Evolutionary conservation across 2,888 invertebrate species (phyloP).

Genomic region (Phengaris arion): DNA sequence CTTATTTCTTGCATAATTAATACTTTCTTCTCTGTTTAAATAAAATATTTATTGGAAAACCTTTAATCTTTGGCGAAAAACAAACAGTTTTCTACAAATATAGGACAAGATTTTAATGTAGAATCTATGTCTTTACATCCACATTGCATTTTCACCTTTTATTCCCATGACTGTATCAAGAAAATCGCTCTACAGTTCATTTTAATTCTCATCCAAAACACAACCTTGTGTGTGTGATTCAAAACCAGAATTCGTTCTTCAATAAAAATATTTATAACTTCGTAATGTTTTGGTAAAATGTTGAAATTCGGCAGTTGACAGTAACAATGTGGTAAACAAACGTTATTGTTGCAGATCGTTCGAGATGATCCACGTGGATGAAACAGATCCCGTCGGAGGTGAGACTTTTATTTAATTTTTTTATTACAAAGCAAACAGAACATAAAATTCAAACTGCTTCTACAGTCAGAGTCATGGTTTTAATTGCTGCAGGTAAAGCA

Average conservation of each 20-base stretch:
- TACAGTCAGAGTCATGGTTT: too few relatives aligned
- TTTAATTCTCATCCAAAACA: neutral
- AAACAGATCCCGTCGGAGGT: conserved; percentile 94
- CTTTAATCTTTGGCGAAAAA: too few relatives aligned
- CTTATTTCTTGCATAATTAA: conserved; percentile 22
- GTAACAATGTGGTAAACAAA: conserved; percentile 1
- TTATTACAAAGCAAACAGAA: conserved; percentile 1
- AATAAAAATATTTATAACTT: neutral
- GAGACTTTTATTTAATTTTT: conserved; percentile 56
- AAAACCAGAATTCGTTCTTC: neutral
- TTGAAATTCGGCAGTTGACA: neutral
- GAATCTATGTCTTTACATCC: neutral
- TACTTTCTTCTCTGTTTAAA: conserved; percentile 4
- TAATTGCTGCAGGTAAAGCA: too few relatives aligned
- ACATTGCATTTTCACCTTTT: neutral
- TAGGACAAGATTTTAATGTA: neutral
- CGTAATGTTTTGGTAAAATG: neutral
- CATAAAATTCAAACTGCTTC: neutral
- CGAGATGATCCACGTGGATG: conserved; percentile 93
- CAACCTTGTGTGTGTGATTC: neutral
- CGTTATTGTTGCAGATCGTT: conserved; percentile 64
- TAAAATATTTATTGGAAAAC: too few relatives aligned
- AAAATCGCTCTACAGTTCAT: neutral
- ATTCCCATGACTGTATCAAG: neutral
- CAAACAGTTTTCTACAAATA: too few relatives aligned